These are phyloP conservation scores for Ptychodera flava DNA, from an alignment of 35 echinoderm and acorn worm genomes.

Conservation along the genomic window DNA sequence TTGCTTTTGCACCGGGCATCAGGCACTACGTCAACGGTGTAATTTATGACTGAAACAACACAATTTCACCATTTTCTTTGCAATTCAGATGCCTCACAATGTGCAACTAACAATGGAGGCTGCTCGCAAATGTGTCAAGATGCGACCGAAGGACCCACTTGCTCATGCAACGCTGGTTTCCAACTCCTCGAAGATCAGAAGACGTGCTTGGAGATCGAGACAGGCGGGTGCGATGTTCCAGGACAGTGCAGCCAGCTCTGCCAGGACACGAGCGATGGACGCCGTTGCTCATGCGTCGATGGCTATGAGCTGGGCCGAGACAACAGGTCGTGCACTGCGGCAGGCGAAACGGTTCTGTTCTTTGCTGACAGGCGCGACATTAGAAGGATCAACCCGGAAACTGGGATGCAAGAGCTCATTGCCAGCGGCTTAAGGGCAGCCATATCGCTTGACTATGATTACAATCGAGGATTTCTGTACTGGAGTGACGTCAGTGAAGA, in stretches of 20 bases:
- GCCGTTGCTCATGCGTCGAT: too few species aligned
- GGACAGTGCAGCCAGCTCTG: too few species aligned
- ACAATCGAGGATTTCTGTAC: slow-evolving; percentile 6
- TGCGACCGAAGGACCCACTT: background rate
- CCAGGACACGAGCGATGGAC: too few species aligned
- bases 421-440: slow-evolving; percentile 25
- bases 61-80: too few species aligned
- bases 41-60: too few species aligned
- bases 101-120: too few species aligned
- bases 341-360: slow-evolving; percentile 42
- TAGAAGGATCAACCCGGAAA: slow-evolving; percentile 20
- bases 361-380: slow-evolving; percentile 57
- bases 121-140: background rate
- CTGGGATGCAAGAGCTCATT: slow-evolving; percentile 4
- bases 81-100: too few species aligned
- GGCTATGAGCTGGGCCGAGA: slow-evolving; percentile 23
- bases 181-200: background rate
- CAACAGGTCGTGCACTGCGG: slow-evolving; percentile 30
- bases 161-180: background rate
- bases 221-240: too few species aligned
- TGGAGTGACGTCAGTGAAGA: slow-evolving; percentile 54
- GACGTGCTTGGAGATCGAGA: too few species aligned
- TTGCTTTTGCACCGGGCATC: too few species aligned
- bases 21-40: too few species aligned
- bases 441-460: slow-evolving; percentile 50